phyloP scores from a whole-genome alignment of 2,113 vertebrate genomes.

The Polyodon spathula region DNA sequence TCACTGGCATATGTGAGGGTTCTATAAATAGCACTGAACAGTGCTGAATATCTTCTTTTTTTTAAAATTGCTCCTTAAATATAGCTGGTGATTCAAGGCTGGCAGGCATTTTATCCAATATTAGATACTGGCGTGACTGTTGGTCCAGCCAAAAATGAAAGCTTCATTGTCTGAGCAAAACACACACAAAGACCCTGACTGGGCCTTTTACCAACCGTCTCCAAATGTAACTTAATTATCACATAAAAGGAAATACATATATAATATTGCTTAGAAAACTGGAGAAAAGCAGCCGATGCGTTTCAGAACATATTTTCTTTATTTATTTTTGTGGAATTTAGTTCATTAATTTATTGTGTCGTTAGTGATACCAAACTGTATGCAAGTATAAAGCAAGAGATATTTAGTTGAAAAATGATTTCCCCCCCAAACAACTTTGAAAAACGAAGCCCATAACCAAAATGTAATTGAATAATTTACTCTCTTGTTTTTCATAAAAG shows the following conservation, averaged over 20 bases:
- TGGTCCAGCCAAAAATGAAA: conserved; percentile 35
- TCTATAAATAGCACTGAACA: conserved; percentile 53
- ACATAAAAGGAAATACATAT: conserved; percentile 14
- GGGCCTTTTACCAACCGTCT: neutral
- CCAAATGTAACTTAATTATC: conserved; percentile 25
- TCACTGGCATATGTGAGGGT: conserved; percentile 32
- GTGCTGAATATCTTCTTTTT: conserved; percentile 20
- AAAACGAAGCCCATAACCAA: too few relatives aligned
- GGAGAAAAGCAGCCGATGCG: too few relatives aligned
- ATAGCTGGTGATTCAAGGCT: conserved; percentile 36
- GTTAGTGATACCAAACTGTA: too few relatives aligned
- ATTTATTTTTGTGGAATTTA: too few relatives aligned
- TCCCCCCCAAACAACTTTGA: too few relatives aligned
- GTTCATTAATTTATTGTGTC: too few relatives aligned
- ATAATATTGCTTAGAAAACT: too few relatives aligned
- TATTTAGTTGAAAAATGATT: too few relatives aligned
- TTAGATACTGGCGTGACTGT: conserved; percentile 40
- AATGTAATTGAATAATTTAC: too few relatives aligned
- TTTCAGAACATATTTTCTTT: too few relatives aligned
- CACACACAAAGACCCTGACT: conserved; percentile 13
- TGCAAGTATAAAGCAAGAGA: too few relatives aligned
- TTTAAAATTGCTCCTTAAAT: conserved; percentile 34
- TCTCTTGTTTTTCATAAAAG: too few relatives aligned
- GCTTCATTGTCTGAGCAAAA: conserved; percentile 27
- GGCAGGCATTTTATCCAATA: conserved; percentile 41